Evolutionary conservation across 2,888 invertebrate genomes (phyloP).

Genomic region (Catocala fraxini): DNA sequence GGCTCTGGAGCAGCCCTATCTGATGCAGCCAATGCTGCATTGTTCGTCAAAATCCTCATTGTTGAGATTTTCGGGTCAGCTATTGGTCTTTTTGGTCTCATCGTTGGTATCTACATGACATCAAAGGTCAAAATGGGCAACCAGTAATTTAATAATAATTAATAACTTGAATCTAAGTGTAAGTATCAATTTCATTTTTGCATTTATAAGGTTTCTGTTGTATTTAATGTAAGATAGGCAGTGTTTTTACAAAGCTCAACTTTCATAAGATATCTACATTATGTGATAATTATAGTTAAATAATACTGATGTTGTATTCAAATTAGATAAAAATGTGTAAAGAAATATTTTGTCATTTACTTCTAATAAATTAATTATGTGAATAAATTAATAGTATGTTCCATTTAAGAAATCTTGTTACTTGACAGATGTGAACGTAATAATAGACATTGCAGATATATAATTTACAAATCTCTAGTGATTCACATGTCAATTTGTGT

Average conservation of each 20-base stretch:
- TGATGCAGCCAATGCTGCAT: slow-evolving; percentile 98
- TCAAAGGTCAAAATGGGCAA: slow-evolving; percentile 94
- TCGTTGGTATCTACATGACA: slow-evolving; percentile 98
- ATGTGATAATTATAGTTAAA: slow-evolving; percentile 3
- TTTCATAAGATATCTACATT: slow-evolving; percentile 6
- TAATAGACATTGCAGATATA: too few relatives aligned
- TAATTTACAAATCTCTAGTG: too few relatives aligned
- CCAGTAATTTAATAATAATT: slow-evolving; percentile 79
- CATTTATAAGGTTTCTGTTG: slow-evolving; percentile 25
- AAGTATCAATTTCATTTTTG: slow-evolving; percentile 62
- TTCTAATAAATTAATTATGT: too few relatives aligned
- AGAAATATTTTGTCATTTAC: too few relatives aligned
- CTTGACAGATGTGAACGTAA: too few relatives aligned
- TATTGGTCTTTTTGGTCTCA: slow-evolving; percentile 99
- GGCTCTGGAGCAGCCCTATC: slow-evolving; percentile 99
- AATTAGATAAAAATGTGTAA: too few relatives aligned
- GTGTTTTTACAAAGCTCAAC: neutral
- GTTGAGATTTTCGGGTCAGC: slow-evolving; percentile 99
- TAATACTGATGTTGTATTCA: neutral
- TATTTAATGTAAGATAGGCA: neutral
- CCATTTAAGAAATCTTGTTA: too few relatives aligned
- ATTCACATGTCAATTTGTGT: too few relatives aligned
- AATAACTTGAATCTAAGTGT: slow-evolving; percentile 78
- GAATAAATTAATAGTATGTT: too few relatives aligned
- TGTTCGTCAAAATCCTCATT: slow-evolving; percentile 99